These are phyloP conservation scores for Petromus typicus DNA, from an alignment of 2,113 vertebrate genomes.

Conservation along the genomic window DNA sequence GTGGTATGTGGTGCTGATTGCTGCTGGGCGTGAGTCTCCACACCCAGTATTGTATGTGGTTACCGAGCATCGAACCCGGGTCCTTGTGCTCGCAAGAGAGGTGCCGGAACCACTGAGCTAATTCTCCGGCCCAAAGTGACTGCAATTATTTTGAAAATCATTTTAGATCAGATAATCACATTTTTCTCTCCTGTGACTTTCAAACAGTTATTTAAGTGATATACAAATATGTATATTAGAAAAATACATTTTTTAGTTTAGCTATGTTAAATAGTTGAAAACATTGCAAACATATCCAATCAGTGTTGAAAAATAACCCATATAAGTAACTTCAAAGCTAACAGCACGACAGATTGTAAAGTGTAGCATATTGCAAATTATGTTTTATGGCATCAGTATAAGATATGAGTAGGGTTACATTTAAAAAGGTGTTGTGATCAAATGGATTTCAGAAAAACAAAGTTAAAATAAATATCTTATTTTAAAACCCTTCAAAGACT, in stretches of 20 bases:
- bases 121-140: too few relatives aligned
- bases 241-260: background rate
- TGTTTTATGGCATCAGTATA: background rate
- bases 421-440: background rate
- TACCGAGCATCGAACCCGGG: too few relatives aligned
- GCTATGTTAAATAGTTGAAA: background rate
- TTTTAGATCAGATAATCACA: background rate
- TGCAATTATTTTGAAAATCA: background rate
- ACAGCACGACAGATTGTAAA: background rate
- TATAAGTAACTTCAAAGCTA: background rate
- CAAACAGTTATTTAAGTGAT: background rate
- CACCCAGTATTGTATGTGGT: too few relatives aligned
- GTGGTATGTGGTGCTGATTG: too few relatives aligned
- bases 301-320: background rate
- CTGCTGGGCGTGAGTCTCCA: too few relatives aligned
- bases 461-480: constrained; percentile 1
- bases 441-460: background rate
- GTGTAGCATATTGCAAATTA: background rate
- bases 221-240: background rate
- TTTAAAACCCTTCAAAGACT: background rate
- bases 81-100: too few relatives aligned
- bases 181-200: background rate
- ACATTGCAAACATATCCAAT: background rate
- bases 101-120: too few relatives aligned
- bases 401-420: background rate